Base-by-base conservation (phyloP, 2,113 vertebrate species). In the Lanius collurio region DNA sequence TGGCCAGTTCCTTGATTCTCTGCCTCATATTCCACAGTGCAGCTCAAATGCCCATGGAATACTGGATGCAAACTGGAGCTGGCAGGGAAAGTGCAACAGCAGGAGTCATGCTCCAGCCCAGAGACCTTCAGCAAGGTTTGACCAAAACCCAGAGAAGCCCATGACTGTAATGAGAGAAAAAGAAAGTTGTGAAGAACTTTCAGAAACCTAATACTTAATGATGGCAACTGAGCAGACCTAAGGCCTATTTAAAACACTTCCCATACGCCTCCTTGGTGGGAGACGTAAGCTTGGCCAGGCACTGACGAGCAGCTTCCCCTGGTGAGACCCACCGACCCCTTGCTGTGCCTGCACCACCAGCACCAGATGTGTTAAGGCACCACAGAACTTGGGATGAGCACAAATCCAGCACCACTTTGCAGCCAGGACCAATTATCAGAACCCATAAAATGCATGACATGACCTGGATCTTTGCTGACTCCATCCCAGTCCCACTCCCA, bases 31-130 rank as follows among this genome's bases (percentile, higher is more conserved):
- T 27, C 21, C 15, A 6, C 1, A 15, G 17, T 0, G 33, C n/a
- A n/a, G 31, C 41, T 35, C 31, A 9, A 49, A 6, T 0, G 11
- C 30, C 20, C 27, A 9, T 11, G 11, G 37, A 50, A 41, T 0
- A 3, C 30, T 7, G 74, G 33, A 42, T 23, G 30, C 2, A 0
- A 0, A 13, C 0, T 5, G 62, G 31, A 39, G 59, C 0, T 3
- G 44, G 23, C 42, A 67, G 41, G 0, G 31, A 31, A 37, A 13
- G 19, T 0, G 3, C 1, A 33, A 16, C 7, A 57, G 39, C 75
- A 21, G 20, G 7, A 83, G 35, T 1, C 13, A 4, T 0, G 2
- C 35, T 52, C 46, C 16, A 12, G 27, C 2, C 33, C 5, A 14
- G 3, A 30, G 24, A 15, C 10, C 23, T 59, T 7, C 70, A 35